These are phyloP conservation scores for Phyllopteryx taeniolatus DNA, from an alignment of 2,113 vertebrate species.

Conservation along the genomic window DNA sequence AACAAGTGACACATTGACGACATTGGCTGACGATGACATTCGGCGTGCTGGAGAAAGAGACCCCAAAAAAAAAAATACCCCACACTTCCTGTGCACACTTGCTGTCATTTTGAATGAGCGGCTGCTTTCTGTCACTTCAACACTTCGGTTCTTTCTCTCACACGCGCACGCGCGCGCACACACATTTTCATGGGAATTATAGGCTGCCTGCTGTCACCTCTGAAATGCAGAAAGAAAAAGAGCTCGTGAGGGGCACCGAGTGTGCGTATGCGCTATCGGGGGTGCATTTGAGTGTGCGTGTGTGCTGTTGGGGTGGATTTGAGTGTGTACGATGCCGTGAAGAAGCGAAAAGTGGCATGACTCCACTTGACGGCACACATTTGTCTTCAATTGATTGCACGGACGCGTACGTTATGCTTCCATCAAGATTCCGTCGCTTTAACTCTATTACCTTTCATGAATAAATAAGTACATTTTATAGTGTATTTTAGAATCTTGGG, in stretches of 20 bases:
- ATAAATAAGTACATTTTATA: background rate
- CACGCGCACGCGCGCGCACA: background rate
- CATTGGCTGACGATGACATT: conserved; percentile 52
- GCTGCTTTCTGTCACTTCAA: conserved; percentile 18
- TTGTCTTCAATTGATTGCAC: background rate
- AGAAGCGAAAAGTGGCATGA: background rate
- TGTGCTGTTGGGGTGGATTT: too few relatives aligned
- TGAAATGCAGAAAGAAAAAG: conserved; percentile 10
- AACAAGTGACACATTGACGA: conserved; percentile 49
- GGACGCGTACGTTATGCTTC: background rate
- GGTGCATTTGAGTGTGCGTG: background rate
- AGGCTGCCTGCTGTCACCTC: conserved; percentile 8
- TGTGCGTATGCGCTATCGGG: background rate
- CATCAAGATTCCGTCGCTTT: too few relatives aligned
- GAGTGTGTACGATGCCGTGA: background rate
- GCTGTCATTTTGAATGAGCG: conserved; percentile 46
- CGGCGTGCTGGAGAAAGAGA: background rate
- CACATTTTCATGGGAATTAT: conserved; percentile 46
- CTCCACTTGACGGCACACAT: background rate
- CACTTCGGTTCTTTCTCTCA: background rate
- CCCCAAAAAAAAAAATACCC: too few relatives aligned
- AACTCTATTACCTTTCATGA: background rate
- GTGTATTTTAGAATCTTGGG: background rate
- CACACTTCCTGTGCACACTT: conserved; percentile 42
- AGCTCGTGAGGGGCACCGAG: background rate